These are phyloP conservation scores for Bemisia tabaci DNA, from an alignment of 1,140 invertebrate genomes.

Conservation along the genomic window DNA sequence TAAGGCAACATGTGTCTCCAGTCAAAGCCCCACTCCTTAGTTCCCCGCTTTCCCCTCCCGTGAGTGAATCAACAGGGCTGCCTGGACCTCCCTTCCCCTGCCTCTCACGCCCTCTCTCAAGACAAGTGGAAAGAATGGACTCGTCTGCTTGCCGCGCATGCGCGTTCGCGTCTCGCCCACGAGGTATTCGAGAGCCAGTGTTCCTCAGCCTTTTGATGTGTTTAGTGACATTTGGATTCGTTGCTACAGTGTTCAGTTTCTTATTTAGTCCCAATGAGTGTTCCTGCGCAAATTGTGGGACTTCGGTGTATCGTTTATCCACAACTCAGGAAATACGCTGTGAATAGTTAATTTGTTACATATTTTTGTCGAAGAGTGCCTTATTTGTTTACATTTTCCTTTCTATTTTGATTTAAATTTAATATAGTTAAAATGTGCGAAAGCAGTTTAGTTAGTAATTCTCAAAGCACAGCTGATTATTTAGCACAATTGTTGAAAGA, in stretches of 20 bases:
- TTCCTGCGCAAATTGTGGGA: not conserved
- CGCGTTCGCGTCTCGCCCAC: not conserved
- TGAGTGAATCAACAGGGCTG: not conserved
- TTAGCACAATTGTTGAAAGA: slow-evolving; percentile 99
- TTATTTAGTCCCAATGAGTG: not conserved
- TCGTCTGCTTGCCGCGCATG: not conserved
- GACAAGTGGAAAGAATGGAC: not conserved
- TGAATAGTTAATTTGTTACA: not conserved
- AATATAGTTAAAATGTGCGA: not conserved
- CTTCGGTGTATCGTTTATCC: not conserved
- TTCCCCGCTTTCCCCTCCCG: not conserved
- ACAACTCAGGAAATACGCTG: not conserved
- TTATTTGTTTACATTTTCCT: not conserved
- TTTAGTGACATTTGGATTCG: not conserved
- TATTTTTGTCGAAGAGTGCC: not conserved
- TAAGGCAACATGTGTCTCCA: not conserved
- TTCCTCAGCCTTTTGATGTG: not conserved
- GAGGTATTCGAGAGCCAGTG: not conserved
- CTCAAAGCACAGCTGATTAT: slow-evolving; percentile 97
- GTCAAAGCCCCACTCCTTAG: not conserved
- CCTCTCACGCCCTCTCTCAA: not conserved
- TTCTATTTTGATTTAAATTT: not conserved
- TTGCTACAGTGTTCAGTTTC: not conserved
- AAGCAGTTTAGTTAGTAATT: slow-evolving; percentile 26
- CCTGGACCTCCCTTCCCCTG: not conserved